Evolutionary conservation across 2,888 invertebrate genomes (phyloP).

Genomic region (Sinodicranocentrus sp.): DNA sequence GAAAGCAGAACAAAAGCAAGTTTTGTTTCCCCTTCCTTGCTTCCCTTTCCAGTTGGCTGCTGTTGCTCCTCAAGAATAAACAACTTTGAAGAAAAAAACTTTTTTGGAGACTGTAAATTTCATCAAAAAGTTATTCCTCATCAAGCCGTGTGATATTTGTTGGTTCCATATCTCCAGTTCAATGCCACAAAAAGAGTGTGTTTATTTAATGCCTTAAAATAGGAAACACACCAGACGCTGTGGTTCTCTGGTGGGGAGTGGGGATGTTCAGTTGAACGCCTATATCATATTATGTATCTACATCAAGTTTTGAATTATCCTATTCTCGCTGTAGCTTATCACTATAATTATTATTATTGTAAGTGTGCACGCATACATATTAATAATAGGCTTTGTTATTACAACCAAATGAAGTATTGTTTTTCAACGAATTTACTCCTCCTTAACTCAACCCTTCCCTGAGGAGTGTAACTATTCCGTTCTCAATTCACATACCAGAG

Average conservation of each 20-base stretch:
- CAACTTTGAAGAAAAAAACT: conserved; percentile 41
- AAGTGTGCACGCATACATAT: no score
- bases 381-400: not conserved
- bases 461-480: not conserved
- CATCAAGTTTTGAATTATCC: no score
- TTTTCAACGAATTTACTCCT: conserved; percentile 44
- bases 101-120: conserved; percentile 50
- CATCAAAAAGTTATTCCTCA: conserved; percentile 66
- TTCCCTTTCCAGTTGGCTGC: conserved; percentile 44
- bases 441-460: conserved; percentile 16
- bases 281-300: no score
- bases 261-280: no score
- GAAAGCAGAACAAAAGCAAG: conserved; percentile 33
- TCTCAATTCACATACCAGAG: not conserved
- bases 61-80: conserved; percentile 28
- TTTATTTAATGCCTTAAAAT: not conserved
- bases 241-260: no score
- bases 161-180: conserved; percentile 29
- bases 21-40: conserved; percentile 36
- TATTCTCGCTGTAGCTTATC: no score
- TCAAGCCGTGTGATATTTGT: conserved; percentile 48
- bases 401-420: conserved; percentile 41
- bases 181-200: conserved; percentile 28
- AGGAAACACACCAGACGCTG: no score
- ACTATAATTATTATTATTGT: no score